phyloP scores from a whole-genome alignment of 2,888 invertebrate species.

The Brachynemurus nebulosus region DNA sequence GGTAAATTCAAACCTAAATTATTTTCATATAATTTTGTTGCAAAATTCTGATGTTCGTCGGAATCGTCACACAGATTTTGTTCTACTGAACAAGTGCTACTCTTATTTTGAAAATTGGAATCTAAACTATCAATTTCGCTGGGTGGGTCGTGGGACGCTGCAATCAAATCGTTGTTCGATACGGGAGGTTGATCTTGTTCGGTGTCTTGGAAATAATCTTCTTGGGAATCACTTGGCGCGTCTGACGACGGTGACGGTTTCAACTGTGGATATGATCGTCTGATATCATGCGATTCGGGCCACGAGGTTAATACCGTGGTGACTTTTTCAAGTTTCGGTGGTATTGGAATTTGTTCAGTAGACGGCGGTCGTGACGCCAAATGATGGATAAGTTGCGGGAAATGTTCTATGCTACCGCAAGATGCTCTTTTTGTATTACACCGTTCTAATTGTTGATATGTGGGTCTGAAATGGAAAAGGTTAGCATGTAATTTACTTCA shows the following conservation, averaged over 20 bases:
- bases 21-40: conserved; percentile 21
- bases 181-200: conserved; percentile 10
- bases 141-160: conserved; percentile 28
- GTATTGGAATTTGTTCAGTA: background rate
- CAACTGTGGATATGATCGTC: conserved; percentile 8
- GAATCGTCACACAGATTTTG: conserved; percentile 30
- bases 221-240: conserved; percentile 14
- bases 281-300: background rate
- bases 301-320: conserved; percentile 2
- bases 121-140: conserved; percentile 44
- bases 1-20: conserved; percentile 26
- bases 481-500: too few species aligned
- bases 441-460: conserved; percentile 1
- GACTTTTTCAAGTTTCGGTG: conserved; percentile 1
- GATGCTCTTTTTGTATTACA: background rate
- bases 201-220: conserved; percentile 9
- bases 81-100: conserved; percentile 29
- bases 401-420: background rate
- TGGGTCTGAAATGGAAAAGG: conserved; percentile 1
- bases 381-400: too few species aligned
- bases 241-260: background rate
- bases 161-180: conserved; percentile 9
- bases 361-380: too few species aligned
- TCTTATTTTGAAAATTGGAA: conserved; percentile 42
- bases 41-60: conserved; percentile 30